Percentiles rank a stretch among this genome's conserved stretches.
These are phyloP conservation scores for Rugalucina vietnamica DNA, from an alignment of 2,888 invertebrate genomes.

Conservation along the genomic window DNA sequence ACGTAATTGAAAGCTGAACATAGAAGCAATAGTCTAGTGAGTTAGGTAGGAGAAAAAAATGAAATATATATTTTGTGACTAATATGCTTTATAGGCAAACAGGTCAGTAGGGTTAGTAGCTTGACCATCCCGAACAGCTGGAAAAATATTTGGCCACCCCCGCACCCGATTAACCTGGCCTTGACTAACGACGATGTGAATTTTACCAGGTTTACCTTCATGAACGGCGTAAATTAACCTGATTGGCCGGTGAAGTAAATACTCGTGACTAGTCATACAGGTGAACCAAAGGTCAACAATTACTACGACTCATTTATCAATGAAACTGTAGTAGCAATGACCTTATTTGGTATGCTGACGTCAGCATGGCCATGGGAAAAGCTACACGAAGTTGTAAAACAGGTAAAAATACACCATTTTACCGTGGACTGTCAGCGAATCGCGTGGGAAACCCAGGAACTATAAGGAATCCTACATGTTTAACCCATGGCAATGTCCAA, in stretches of 20 bases:
- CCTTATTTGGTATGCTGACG: conserved; percentile 58
- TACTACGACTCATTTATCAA: conserved; percentile 47
- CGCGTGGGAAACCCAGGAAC: too few relatives aligned
- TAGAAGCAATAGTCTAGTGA: too few relatives aligned
- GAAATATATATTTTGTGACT: too few relatives aligned
- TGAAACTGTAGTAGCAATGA: conserved; percentile 63
- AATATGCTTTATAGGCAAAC: too few relatives aligned
- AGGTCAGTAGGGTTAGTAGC: too few relatives aligned
- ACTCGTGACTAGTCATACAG: conserved; percentile 51
- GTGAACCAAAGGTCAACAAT: conserved; percentile 45
- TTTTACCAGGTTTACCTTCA: neutral
- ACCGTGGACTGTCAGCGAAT: too few relatives aligned
- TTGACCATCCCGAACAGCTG: too few relatives aligned
- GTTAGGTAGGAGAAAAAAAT: too few relatives aligned
- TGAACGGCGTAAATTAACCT: neutral
- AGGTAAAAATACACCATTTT: neutral
- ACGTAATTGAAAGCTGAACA: conserved; percentile 7
- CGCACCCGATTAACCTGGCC: too few relatives aligned
- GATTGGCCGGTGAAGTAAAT: conserved; percentile 46
- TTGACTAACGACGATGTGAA: neutral
- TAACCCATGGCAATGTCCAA: too few relatives aligned
- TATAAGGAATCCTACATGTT: too few relatives aligned
- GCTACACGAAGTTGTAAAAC: neutral
- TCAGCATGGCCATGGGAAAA: neutral
- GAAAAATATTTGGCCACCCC: too few relatives aligned